A percentile compares a stretch with the other conserved stretches of the same genome.
phyloP scores from a whole-genome alignment of 2,113 vertebrate species.

The Vulpes vulpes region DNA sequence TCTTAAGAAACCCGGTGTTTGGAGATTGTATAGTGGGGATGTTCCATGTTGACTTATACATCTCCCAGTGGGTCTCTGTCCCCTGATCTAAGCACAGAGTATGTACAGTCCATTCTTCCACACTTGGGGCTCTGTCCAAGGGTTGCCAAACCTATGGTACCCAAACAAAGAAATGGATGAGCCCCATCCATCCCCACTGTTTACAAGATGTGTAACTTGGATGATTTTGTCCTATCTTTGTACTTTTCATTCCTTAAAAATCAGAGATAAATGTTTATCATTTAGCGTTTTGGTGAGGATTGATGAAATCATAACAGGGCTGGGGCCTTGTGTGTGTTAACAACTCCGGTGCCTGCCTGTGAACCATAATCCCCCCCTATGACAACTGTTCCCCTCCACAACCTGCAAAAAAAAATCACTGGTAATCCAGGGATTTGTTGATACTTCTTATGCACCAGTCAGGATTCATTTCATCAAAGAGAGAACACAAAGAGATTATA shows the following conservation, averaged over 20 bases:
- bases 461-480: background rate
- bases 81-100: too few relatives aligned
- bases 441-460: background rate
- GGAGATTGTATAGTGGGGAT: accelerated
- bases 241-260: background rate
- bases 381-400: background rate
- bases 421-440: accelerated
- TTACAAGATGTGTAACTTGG: accelerated
- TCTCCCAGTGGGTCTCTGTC: background rate
- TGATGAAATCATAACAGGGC: background rate
- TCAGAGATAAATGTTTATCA: too few relatives aligned
- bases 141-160: accelerated
- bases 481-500: background rate
- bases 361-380: too few relatives aligned
- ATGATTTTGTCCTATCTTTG: background rate
- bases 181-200: background rate
- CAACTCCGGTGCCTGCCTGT: too few relatives aligned
- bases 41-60: accelerated
- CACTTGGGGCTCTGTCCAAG: background rate
- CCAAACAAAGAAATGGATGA: too few relatives aligned
- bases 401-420: too few relatives aligned
- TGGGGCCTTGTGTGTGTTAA: accelerated
- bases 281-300: background rate
- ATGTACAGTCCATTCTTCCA: accelerated
- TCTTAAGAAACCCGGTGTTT: too few relatives aligned